These are phyloP conservation scores for Alligator sinensis DNA, from an alignment of 2,113 vertebrate genomes.

Conservation along the genomic window DNA sequence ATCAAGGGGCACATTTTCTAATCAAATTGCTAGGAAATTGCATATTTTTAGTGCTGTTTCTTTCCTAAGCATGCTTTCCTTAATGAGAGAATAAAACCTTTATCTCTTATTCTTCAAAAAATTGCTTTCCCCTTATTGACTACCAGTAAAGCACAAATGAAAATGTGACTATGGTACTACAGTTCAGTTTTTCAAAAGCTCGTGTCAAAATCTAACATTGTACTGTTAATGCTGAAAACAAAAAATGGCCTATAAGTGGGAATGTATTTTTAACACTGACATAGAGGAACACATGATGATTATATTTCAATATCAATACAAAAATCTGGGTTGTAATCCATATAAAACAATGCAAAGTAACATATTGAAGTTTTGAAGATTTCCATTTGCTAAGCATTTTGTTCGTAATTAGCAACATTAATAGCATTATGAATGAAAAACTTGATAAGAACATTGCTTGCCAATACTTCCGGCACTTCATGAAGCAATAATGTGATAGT, in stretches of 20 bases:
- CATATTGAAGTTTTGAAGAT: not conserved
- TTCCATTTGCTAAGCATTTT: constrained; percentile 2
- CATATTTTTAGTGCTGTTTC: not conserved
- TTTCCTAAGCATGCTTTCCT: not conserved
- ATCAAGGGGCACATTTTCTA: not conserved
- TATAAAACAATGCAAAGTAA: constrained; percentile 38
- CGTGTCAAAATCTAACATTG: constrained; percentile 35
- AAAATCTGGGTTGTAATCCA: constrained; percentile 25
- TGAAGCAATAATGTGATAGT: not conserved
- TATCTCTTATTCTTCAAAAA: not conserved
- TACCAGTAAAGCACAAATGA: constrained; percentile 31
- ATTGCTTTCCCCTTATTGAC: not conserved
- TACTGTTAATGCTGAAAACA: constrained; percentile 32
- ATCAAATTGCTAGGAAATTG: not conserved
- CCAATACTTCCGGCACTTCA: not conserved
- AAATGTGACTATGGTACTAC: not conserved
- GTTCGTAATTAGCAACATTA: not conserved
- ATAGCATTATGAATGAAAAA: not conserved
- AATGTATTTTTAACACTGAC: constrained; percentile 36
- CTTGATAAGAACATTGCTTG: not conserved
- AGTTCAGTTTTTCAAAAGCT: constrained; percentile 11
- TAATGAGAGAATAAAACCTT: constrained; percentile 1
- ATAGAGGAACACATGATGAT: not conserved
- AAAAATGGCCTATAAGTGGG: constrained; percentile 59
- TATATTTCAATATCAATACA: constrained; percentile 19